Evolutionary conservation across 2,888 invertebrate genomes (phyloP), one percentile per base, ranked within the genome.

Genomic region (Hermaeophaga mercurialis): DNA sequence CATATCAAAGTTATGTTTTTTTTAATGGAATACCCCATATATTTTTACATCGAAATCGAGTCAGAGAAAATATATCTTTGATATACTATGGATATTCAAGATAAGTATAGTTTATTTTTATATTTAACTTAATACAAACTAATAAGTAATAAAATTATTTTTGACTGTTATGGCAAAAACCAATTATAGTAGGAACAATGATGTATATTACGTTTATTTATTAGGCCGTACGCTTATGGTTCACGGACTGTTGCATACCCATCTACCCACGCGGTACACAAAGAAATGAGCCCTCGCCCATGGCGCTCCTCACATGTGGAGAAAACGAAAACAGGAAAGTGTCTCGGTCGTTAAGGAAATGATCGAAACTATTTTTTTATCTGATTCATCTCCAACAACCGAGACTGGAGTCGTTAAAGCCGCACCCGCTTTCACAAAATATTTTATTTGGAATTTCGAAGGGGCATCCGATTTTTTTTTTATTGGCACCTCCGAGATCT

Each of bases 311-410:
- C 38, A 28, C 47, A 47, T 36, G 18, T 3, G 24, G 11, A 33
- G 34, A 28, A 39, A 39, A 39, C 18, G 43, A 24, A 41, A 44
- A 61, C 58, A 56, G 52, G 56, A 58, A 56, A 58, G 54, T 53
- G 58, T 49, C 28, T 50, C 49, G 49, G 47, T 56, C 58, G 55
- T 61, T 61, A 54, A 61, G 58, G 54, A 61, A 56, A 56, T 52
- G 54, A 54, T 58, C 49, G 36, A 50, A 55, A 57, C 28, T 41
- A 43, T 59, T 52, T 57, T 60, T 50, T 54, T 48, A 50, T 54
- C 54, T 57, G 60, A 60, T 53, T 44, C 57, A 52, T 33, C 43
- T 45, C 22, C n/a, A 50, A 44, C 15, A 17, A 28, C 26, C 14
- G 14, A 12, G 19, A 26, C 19, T 33, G 52, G 26, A 38, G 48